Base-by-base conservation (phyloP, 2,113 vertebrate genomes). In the Chaetops frenatus region DNA sequence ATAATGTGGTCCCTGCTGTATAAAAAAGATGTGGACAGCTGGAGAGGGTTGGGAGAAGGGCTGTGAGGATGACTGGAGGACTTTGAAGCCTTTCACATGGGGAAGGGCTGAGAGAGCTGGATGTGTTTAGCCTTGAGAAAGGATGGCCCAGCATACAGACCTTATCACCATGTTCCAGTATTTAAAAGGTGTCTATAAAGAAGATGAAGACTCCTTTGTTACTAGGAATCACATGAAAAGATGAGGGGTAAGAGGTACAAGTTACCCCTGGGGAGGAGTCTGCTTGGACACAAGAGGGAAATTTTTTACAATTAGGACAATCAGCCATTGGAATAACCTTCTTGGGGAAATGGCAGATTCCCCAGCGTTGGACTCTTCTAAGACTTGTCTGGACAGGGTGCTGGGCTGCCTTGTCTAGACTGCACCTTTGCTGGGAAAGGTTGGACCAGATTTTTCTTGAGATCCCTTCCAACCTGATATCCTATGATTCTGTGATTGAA, bases 341-440 rank as follows among this genome's bases (percentile, higher is more conserved):
- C 9, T 15, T 82, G 78, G 25, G 11, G n/a, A 67, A 31, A 17
- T 54, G 29, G 6, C 40, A 29, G 54, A 13, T 76, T 69, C n/a
- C 47, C 8, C 17, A 19, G 0, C 0, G 2, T 7, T 31, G 54
- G 47, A 35, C 24, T 67, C 38, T 28, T 24, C 31, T 18, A 21
- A 54, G 29, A 35, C 42, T 69, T 69, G 29, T 25, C 25, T 29
- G 9, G n/a, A 25, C n/a, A 61, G 16, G 7, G 14, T 54, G 14
- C 25, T 69, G n/a, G 29, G 4, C 29, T 51, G 2, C 11, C 29
- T 61, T 69, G 45, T 31, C n/a, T 35, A 33, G 25, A 27, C 21
- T 40, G 28, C 29, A 14, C 29, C 47, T 74, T 54, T 61, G 9
- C 29, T 1, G 0, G 15, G 29, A 40, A 61, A 40, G 11, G 5